Percentiles rank a stretch among this genome's conserved stretches.
These are phyloP conservation scores for Caenorhabditis angaria DNA, from an alignment of 2,888 invertebrate species.

Conservation along the genomic window DNA sequence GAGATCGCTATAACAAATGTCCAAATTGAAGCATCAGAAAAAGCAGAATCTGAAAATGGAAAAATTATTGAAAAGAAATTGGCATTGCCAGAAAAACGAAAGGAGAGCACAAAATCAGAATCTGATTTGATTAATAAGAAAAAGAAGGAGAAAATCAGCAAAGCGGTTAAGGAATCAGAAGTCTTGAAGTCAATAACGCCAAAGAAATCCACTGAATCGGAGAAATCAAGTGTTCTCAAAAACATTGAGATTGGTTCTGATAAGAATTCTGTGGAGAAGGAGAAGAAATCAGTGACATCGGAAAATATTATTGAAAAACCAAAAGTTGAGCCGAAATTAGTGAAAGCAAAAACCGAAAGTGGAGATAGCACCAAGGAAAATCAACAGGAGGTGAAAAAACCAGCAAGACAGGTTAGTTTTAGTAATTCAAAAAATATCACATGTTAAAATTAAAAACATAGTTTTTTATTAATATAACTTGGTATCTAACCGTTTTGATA, in stretches of 20 bases:
- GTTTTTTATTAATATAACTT: not conserved
- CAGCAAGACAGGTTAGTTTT: constrained; percentile 43
- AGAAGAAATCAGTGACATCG: constrained; percentile 8
- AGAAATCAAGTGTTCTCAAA: not conserved
- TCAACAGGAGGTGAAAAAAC: constrained; percentile 28
- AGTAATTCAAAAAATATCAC: not conserved
- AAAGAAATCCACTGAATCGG: too few species aligned
- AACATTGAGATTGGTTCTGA: not conserved
- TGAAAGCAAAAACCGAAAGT: constrained; percentile 24
- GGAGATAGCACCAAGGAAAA: constrained; percentile 39
- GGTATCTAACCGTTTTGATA: too few species aligned
- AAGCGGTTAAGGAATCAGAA: constrained; percentile 23
- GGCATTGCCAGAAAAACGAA: constrained; percentile 9
- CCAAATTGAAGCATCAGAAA: constrained; percentile 12
- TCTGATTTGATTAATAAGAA: constrained; percentile 3
- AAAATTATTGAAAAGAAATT: constrained; percentile 3
- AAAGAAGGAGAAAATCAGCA: constrained; percentile 31
- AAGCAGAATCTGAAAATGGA: constrained; percentile 14
- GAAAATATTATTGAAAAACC: constrained; percentile 8
- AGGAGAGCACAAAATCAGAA: constrained; percentile 15
- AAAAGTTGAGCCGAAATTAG: not conserved
- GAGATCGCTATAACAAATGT: constrained; percentile 7
- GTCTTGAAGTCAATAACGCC: not conserved
- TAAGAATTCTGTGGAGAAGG: constrained; percentile 13
- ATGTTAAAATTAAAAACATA: too few species aligned